phyloP scores from a whole-genome alignment of 2,888 invertebrate species.

The Polietes domitor region DNA sequence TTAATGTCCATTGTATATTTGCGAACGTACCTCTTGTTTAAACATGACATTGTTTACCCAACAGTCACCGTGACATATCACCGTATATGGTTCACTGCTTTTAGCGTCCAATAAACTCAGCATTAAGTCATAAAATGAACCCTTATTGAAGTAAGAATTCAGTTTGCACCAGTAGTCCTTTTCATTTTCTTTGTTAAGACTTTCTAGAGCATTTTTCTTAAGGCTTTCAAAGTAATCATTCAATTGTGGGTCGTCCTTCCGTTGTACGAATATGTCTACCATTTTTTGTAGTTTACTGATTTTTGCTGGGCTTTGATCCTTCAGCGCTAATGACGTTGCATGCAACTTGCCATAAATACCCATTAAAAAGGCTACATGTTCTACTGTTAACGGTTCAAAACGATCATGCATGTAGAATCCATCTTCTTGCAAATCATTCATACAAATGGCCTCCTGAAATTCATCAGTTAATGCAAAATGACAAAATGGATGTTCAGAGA shows the following conservation, averaged over 20 bases:
- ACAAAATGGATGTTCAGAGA: constrained; percentile 73
- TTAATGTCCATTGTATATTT: not conserved
- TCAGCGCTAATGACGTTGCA: constrained; percentile 81
- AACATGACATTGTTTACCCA: constrained; percentile 80
- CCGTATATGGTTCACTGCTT: constrained; percentile 76
- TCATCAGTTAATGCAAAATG: constrained; percentile 74
- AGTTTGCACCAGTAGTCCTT: constrained; percentile 58
- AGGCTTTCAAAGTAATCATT: constrained; percentile 72
- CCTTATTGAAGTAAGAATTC: constrained; percentile 67
- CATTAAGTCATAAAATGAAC: constrained; percentile 71
- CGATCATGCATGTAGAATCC: constrained; percentile 81
- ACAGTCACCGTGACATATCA: constrained; percentile 78
- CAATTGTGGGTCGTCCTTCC: constrained; percentile 70
- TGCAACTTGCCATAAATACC: constrained; percentile 81
- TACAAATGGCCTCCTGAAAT: constrained; percentile 80
- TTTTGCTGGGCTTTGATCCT: constrained; percentile 72
- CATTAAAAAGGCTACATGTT: constrained; percentile 79
- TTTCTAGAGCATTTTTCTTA: constrained; percentile 69
- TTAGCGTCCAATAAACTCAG: constrained; percentile 68
- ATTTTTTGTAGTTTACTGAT: constrained; percentile 70
- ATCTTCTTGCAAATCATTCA: constrained; percentile 81
- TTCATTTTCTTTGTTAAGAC: constrained; percentile 68
- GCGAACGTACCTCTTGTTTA: constrained; percentile 65
- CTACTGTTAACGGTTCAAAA: constrained; percentile 77
- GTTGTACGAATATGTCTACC: constrained; percentile 73